These are phyloP conservation scores for Vombatus ursinus DNA, from an alignment of 2,113 vertebrate species.

Conservation along the genomic window DNA sequence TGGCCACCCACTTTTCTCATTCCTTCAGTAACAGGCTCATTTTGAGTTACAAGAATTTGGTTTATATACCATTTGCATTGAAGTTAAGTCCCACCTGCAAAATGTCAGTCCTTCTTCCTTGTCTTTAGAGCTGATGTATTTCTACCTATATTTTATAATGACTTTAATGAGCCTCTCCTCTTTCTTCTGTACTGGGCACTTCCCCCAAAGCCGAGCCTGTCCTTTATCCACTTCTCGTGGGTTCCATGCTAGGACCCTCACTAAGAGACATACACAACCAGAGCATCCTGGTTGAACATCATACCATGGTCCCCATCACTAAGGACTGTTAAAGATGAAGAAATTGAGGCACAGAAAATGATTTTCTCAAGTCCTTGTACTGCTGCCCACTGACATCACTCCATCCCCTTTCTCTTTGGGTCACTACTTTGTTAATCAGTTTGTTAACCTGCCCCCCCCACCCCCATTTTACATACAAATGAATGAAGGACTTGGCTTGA, in stretches of 20 bases:
- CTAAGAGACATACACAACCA: neutral
- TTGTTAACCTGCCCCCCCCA: neutral
- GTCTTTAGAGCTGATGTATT: neutral
- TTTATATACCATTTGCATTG: neutral
- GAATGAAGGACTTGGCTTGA: neutral
- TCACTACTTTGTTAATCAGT: neutral
- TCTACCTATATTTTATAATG: too few species aligned
- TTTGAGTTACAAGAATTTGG: neutral
- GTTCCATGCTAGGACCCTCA: too few species aligned
- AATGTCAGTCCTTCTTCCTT: neutral
- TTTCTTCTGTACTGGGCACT: neutral
- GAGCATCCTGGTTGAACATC: neutral
- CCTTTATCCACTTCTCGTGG: neutral
- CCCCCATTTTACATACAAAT: neutral
- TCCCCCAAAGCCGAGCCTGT: neutral
- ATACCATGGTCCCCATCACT: neutral
- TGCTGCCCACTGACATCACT: neutral
- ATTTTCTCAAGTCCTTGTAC: too few species aligned
- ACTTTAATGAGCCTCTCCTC: neutral
- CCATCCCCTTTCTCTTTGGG: neutral
- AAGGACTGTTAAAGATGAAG: neutral
- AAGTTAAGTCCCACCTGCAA: neutral
- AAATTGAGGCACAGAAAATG: neutral
- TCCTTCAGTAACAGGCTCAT: neutral
- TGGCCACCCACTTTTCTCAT: neutral